These are phyloP conservation scores for Amaurobius ferox DNA, from an alignment of 2,888 invertebrate species.

Conservation along the genomic window DNA sequence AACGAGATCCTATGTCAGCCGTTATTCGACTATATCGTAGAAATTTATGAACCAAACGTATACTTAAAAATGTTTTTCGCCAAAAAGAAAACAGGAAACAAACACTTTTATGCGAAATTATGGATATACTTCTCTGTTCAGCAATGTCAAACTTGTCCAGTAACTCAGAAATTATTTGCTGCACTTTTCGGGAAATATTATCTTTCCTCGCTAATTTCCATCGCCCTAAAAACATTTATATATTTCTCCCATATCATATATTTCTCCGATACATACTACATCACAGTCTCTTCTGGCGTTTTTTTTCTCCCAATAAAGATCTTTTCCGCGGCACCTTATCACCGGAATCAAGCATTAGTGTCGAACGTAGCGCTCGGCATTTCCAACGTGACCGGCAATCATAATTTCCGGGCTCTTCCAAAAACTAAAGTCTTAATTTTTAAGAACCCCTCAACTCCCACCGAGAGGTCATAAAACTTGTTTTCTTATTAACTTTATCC, in stretches of 20 bases:
- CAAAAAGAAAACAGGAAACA: no score
- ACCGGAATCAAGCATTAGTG: slow-evolving; percentile 2
- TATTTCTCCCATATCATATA: slow-evolving; percentile 8
- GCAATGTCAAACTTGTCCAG: background rate
- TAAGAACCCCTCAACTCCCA: slow-evolving; percentile 55
- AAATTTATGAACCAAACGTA: no score
- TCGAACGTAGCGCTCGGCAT: background rate
- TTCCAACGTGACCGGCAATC: slow-evolving; percentile 38
- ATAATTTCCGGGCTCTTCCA: slow-evolving; percentile 61
- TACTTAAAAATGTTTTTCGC: no score
- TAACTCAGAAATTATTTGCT: background rate
- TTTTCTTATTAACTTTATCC: slow-evolving; percentile 72
- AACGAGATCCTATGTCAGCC: no score
- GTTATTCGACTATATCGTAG: no score
- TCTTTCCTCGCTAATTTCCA: slow-evolving; percentile 6
- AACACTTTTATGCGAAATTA: no score
- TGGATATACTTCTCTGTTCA: no score
- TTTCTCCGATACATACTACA: slow-evolving; percentile 1
- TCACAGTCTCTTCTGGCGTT: slow-evolving; percentile 1
- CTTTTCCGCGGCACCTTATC: background rate
- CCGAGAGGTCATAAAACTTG: slow-evolving; percentile 66
- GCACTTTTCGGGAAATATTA: background rate
- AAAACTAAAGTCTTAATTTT: slow-evolving; percentile 72
- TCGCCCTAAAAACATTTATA: slow-evolving; percentile 14
- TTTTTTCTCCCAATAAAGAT: background rate